Evolutionary conservation across 2,113 vertebrate genomes (phyloP).

Genomic region (Coracopsis vasa): DNA sequence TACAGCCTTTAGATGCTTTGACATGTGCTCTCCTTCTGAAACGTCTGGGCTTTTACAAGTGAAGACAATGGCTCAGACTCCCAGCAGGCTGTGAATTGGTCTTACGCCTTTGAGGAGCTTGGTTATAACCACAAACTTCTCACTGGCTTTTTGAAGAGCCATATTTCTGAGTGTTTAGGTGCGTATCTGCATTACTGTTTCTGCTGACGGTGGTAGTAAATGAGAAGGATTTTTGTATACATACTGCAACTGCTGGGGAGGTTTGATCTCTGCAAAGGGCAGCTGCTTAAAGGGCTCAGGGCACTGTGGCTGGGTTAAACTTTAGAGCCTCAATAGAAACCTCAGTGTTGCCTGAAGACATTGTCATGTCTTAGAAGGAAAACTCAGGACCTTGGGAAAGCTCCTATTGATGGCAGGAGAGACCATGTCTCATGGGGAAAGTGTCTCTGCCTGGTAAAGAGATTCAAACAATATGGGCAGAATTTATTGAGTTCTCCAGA

Average conservation of each 20-base stretch:
- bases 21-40: neutral
- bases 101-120: neutral
- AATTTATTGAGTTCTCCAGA: neutral
- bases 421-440: neutral
- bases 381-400: neutral
- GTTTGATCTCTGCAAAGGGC: neutral
- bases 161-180: neutral
- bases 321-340: neutral
- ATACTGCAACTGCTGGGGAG: neutral
- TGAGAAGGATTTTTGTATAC: neutral
- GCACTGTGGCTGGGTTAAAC: neutral
- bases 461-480: neutral
- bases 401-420: neutral
- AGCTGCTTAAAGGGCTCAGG: neutral
- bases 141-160: neutral
- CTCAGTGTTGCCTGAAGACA: neutral
- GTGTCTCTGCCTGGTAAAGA: neutral
- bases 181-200: neutral
- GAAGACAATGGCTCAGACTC: neutral
- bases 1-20: neutral
- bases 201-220: neutral
- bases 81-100: neutral
- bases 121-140: neutral
- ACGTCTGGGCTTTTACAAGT: neutral
- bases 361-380: neutral